Base-by-base conservation (phyloP, 2,888 invertebrate species). In the Sceliomorpha sp. region DNA sequence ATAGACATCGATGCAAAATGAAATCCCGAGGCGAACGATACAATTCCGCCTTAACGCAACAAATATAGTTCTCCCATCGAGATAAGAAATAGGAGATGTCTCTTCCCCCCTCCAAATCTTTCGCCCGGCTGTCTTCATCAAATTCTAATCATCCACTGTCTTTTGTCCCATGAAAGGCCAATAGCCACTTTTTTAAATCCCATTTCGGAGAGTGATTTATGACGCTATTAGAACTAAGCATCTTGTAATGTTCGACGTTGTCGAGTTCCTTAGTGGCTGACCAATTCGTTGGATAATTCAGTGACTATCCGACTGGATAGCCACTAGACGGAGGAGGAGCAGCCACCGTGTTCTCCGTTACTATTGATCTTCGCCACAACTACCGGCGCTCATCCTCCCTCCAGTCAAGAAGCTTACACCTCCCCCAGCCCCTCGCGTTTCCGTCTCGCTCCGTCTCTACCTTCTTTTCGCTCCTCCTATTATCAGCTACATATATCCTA, bases 361-460 rank as follows among this genome's bases (percentile, higher is more conserved):
- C 59, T 59, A 59, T 59, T 59, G 59, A 59, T 59, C 59, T 59
- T 59, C 42, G 40, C 40, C 40, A 26, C 42, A 27, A 59, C 48
- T 48, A 47, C 58, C 37, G 37, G 12, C 36, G 59, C 31, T 59
- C 59, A 34, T 45, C 56, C 56, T 27, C 40, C 48, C 34, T 32
- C 27, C 3, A 12, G 17, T 31, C 40, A 40, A 42, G 58, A 32
- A 59, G 48, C 48, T 59, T 48, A 59, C 32, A 59, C 15, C 44
- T 44, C 55, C 20, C 44, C 34, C 48, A 40, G 48, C 32, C 48
- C 15, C 44, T 44, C 55, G 12, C 44, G 34, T 55, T 42, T 13
- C 27, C 8, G 7, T 27, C 27, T 8, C 8, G 1, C 27, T 27
- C 8, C n/a, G 5, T n/a, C 27, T 27, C 27, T 8, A 27, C n/a